Conservation (phyloP, 2,797 vertebrate genomes). For the Rhinella marina region DNA sequence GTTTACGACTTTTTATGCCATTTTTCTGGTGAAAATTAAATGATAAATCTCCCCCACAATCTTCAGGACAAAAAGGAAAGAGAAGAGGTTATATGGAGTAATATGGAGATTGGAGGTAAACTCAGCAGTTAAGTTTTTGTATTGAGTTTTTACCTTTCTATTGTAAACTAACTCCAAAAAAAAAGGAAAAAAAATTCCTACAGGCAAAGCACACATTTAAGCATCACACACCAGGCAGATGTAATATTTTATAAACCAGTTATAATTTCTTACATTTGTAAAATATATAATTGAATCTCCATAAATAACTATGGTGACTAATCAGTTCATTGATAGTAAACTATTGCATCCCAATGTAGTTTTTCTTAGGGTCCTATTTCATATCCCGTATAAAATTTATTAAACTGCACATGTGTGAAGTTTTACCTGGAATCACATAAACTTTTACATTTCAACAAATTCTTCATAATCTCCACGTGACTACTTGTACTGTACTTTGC, state of each 20-base stretch:
- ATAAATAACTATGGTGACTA: neutral
- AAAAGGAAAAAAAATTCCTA: neutral
- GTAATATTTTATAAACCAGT: neutral
- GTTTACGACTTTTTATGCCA: too few species aligned
- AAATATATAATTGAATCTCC: neutral
- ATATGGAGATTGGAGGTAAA: neutral
- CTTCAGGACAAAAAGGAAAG: too few species aligned
- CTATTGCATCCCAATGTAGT: neutral
- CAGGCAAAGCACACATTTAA: neutral
- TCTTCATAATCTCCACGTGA: neutral
- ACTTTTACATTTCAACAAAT: neutral
- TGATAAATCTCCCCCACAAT: too few species aligned
- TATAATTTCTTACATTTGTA: neutral
- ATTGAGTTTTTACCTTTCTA: neutral
- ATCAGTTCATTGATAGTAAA: neutral
- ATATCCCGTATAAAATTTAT: neutral
- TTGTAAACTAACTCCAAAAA: neutral
- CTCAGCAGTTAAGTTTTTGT: neutral
- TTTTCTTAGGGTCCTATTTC: neutral
- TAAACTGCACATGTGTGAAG: neutral
- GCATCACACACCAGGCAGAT: neutral
- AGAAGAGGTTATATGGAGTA: too few species aligned
- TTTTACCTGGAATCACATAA: neutral
- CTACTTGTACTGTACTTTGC: neutral
- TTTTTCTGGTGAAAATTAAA: too few species aligned